Evolutionary conservation across 2,888 invertebrate species (phyloP).

Genomic region (Lacanobia oleracea): DNA sequence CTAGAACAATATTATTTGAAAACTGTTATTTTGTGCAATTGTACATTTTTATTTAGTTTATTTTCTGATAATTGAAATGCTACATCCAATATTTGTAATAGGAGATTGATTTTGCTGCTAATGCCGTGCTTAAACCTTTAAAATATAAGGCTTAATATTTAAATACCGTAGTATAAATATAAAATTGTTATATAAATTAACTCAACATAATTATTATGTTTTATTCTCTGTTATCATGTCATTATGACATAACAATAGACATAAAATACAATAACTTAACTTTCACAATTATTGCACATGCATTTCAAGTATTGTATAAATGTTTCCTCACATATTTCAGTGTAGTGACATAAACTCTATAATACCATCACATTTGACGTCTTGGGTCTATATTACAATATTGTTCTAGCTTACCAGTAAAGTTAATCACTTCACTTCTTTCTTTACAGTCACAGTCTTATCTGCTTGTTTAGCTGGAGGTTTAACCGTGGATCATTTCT

Average conservation of each 20-base stretch:
- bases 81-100: constrained; percentile 53
- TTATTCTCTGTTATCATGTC: constrained; percentile 27
- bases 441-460: constrained; percentile 84
- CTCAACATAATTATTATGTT: constrained; percentile 41
- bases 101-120: constrained; percentile 10
- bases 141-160: constrained; percentile 32
- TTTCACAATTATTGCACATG: constrained; percentile 64
- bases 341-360: constrained; percentile 40
- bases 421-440: constrained; percentile 79
- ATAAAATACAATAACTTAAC: constrained; percentile 42
- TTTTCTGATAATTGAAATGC: constrained; percentile 43
- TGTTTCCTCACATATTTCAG: constrained; percentile 29
- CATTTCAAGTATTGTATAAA: constrained; percentile 54
- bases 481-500: constrained; percentile 92
- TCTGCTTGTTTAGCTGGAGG: constrained; percentile 79
- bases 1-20: constrained; percentile 60
- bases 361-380: constrained; percentile 56
- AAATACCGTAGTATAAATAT: constrained; percentile 21
- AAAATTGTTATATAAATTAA: constrained; percentile 27
- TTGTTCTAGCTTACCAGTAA: constrained; percentile 50
- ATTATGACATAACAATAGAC: constrained; percentile 47
- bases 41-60: constrained; percentile 36
- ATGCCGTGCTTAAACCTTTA: constrained; percentile 1
- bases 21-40: constrained; percentile 62
- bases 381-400: constrained; percentile 43